A percentile compares a stretch with the other conserved stretches of the same genome.
These are phyloP conservation scores for Hermaeophaga mercurialis DNA, from an alignment of 2,888 invertebrate species.

Conservation along the genomic window DNA sequence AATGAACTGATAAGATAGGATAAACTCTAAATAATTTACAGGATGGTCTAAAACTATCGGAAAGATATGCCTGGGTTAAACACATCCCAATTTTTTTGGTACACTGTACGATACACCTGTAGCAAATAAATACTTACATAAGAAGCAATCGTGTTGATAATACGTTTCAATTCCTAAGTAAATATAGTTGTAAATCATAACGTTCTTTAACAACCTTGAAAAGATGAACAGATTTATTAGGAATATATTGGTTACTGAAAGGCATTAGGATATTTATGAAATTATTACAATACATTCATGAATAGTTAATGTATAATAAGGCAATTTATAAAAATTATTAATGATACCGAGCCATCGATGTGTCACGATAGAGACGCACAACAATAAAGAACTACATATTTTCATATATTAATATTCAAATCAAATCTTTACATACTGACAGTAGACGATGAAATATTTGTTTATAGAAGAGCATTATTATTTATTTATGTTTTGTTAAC, in stretches of 20 bases:
- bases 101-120: no score
- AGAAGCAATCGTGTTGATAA: no score
- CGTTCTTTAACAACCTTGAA: constrained; percentile 8
- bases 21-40: no score
- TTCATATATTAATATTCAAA: constrained; percentile 44
- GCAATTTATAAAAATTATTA: constrained; percentile 26
- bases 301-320: constrained; percentile 12
- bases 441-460: constrained; percentile 40
- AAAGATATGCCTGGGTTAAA: no score
- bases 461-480: constrained; percentile 32
- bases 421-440: constrained; percentile 36
- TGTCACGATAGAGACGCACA: constrained; percentile 27
- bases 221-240: constrained; percentile 3
- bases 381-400: constrained; percentile 37
- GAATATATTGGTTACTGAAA: not conserved
- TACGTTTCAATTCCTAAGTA: no score
- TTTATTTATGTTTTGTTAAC: constrained; percentile 30
- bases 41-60: no score
- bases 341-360: constrained; percentile 24
- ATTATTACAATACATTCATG: no score
- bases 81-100: no score
- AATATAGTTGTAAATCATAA: constrained; percentile 6
- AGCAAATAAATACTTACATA: no score
- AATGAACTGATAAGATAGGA: no score
- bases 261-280: constrained; percentile 2